phyloP scores from a whole-genome alignment of 2,888 invertebrate species.

The Acleris emargana region DNA sequence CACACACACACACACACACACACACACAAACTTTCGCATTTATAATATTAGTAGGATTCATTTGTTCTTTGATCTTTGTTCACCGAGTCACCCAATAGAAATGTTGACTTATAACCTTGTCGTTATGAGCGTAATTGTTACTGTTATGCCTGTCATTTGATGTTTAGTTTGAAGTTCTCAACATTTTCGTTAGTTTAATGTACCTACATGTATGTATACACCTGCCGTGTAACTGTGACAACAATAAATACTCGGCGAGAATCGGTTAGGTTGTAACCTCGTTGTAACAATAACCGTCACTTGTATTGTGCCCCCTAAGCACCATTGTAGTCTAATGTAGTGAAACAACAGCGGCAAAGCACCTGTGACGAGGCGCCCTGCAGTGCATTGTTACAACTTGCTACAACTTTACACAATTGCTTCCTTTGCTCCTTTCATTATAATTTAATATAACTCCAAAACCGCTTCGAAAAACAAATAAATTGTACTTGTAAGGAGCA shows the following conservation, averaged over 20 bases:
- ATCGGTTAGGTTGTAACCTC: constrained; percentile 33
- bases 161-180: too few species aligned
- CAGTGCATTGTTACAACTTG: constrained; percentile 38
- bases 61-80: too few species aligned
- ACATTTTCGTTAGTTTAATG: too few species aligned
- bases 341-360: constrained; percentile 49
- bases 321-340: constrained; percentile 55
- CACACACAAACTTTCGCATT: too few species aligned
- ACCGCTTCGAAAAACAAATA: background rate
- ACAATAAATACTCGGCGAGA: background rate
- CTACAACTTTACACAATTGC: constrained; percentile 31
- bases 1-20: too few species aligned
- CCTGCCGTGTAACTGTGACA: too few species aligned
- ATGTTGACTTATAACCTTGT: too few species aligned
- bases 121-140: too few species aligned
- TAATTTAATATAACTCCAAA: constrained; percentile 9
- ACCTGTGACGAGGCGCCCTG: constrained; percentile 42
- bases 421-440: constrained; percentile 24
- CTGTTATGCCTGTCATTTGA: too few species aligned
- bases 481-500: background rate
- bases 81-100: too few species aligned
- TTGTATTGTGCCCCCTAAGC: constrained; percentile 47
- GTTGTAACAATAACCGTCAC: constrained; percentile 40
- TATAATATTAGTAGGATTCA: too few species aligned
- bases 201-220: too few species aligned